phyloP scores from a whole-genome alignment of 2,797 vertebrate genomes.

The Hemitrygon akajei region DNA sequence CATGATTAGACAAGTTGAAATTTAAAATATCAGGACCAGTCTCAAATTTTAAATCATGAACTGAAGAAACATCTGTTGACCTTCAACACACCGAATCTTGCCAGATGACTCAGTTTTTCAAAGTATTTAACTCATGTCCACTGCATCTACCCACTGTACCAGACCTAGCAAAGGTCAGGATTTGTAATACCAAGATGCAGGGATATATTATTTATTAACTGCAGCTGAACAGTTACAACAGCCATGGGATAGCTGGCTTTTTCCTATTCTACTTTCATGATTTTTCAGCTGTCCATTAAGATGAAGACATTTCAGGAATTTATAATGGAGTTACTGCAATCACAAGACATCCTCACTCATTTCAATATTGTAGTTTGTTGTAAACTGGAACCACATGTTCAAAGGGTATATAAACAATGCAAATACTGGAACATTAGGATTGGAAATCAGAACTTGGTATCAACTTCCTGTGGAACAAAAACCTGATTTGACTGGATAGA shows the following conservation, averaged over 20 bases:
- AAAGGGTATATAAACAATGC: not conserved
- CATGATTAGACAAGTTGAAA: not conserved
- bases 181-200: not conserved
- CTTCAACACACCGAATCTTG: no score
- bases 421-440: not conserved
- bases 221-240: not conserved
- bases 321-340: not conserved
- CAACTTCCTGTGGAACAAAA: slow-evolving; percentile 21
- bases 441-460: not conserved
- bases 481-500: not conserved
- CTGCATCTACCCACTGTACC: not conserved
- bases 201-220: not conserved
- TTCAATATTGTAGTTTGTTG: not conserved
- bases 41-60: not conserved
- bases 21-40: not conserved
- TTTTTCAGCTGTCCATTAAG: not conserved
- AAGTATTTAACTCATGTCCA: not conserved
- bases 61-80: not conserved
- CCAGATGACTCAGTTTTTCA: not conserved
- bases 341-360: not conserved
- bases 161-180: not conserved
- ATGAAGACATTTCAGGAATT: not conserved
- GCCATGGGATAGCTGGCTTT: not conserved
- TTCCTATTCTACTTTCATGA: not conserved
- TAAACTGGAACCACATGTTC: not conserved